A percentile compares a stretch with the other conserved stretches of the same genome.
phyloP scores from a whole-genome alignment of 2,888 invertebrate species.

The Pheosia gnoma region DNA sequence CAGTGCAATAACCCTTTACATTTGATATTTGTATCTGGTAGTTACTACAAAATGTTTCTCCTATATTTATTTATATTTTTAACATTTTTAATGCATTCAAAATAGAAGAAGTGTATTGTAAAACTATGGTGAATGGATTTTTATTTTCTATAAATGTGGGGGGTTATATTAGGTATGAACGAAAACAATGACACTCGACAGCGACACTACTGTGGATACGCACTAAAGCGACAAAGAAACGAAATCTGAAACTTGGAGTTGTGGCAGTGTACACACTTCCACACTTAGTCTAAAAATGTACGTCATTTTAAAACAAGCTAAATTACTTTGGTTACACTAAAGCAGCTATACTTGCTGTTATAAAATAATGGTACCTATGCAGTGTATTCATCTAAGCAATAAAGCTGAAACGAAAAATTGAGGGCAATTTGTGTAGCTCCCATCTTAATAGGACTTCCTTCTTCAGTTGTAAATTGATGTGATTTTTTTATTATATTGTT shows the following conservation, averaged over 20 bases:
- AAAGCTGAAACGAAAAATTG: conserved; percentile 71
- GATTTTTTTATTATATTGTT: no score
- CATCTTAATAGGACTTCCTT: conserved; percentile 78
- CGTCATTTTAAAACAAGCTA: neutral
- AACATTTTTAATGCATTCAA: no score
- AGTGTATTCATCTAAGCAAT: conserved; percentile 42
- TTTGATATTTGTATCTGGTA: neutral
- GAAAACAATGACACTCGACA: no score
- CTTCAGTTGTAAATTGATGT: conserved; percentile 40
- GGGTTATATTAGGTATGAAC: no score
- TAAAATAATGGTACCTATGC: conserved; percentile 9
- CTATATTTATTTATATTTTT: no score
- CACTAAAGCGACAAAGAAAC: no score
- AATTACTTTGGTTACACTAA: neutral
- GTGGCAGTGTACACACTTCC: no score
- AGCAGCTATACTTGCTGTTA: neutral
- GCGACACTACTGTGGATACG: no score
- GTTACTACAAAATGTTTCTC: neutral
- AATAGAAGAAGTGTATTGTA: no score
- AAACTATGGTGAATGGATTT: no score
- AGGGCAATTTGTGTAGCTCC: conserved; percentile 72
- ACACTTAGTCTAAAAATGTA: neutral
- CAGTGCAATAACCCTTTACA: conserved; percentile 49
- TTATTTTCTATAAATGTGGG: no score
- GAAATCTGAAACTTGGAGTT: no score